phyloP scores from a whole-genome alignment of 1,140 invertebrate species.

The Solenopsis invicta region DNA sequence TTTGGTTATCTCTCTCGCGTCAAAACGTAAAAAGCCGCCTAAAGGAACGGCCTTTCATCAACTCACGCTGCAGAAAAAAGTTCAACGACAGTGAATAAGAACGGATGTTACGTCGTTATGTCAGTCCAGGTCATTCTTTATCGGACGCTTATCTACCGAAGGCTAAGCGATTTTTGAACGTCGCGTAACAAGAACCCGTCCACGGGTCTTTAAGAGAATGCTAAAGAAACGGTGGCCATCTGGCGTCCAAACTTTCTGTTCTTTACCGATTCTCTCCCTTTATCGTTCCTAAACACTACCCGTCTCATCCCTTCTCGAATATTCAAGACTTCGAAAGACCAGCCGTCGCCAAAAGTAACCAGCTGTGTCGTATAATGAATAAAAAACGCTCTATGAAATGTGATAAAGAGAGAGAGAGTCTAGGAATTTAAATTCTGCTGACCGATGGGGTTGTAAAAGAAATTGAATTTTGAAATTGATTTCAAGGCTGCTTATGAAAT shows the following conservation, averaged over 20 bases:
- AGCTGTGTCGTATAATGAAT: slow-evolving; percentile 45
- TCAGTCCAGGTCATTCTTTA: slow-evolving; percentile 65
- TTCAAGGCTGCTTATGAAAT: not conserved
- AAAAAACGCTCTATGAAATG: slow-evolving; percentile 45
- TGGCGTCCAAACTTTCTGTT: slow-evolving; percentile 67
- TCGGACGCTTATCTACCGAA: slow-evolving; percentile 62
- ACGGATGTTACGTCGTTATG: slow-evolving; percentile 69
- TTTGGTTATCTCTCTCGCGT: slow-evolving; percentile 20
- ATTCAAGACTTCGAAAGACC: slow-evolving; percentile 64
- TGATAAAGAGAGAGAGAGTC: not conserved
- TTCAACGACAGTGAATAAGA: slow-evolving; percentile 40
- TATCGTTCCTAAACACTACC: slow-evolving; percentile 54
- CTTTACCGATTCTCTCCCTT: slow-evolving; percentile 42
- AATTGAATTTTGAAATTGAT: slow-evolving; percentile 15
- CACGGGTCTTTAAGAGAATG: slow-evolving; percentile 26
- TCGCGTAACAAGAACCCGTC: slow-evolving; percentile 64
- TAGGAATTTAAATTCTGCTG: not conserved
- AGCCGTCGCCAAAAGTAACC: slow-evolving; percentile 48
- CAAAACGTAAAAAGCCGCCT: slow-evolving; percentile 10
- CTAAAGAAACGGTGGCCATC: slow-evolving; percentile 67
- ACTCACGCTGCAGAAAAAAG: slow-evolving; percentile 12
- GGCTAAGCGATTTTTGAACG: slow-evolving; percentile 80
- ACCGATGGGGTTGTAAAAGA: not conserved
- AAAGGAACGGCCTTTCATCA: slow-evolving; percentile 28
- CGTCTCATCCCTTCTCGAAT: slow-evolving; percentile 55